Conservation (phyloP, 2,888 invertebrate species). For the Bellardia pandia region DNA sequence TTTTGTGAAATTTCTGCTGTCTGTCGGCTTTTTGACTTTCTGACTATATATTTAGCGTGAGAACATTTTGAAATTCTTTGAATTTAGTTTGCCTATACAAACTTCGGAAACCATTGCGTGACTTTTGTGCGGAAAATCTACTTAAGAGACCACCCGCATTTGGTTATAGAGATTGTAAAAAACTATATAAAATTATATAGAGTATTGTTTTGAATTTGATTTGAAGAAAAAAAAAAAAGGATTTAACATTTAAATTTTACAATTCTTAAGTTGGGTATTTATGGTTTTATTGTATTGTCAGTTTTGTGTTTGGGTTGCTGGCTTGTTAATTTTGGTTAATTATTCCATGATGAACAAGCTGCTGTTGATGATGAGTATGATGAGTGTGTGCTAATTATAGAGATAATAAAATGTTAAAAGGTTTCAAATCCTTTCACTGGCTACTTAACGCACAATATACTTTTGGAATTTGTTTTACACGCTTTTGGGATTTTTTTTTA, state of each 20-base stretch:
- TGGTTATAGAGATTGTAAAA: slow-evolving; percentile 45
- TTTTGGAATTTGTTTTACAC: neutral
- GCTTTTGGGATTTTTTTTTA: neutral
- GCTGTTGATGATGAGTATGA: slow-evolving; percentile 10
- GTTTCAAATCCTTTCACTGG: slow-evolving; percentile 49
- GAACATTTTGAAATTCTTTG: slow-evolving; percentile 64
- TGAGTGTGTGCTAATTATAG: slow-evolving; percentile 36
- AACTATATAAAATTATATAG: slow-evolving; percentile 10
- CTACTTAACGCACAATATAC: slow-evolving; percentile 34
- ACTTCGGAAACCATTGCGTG: slow-evolving; percentile 54
- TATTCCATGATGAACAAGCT: slow-evolving; percentile 21
- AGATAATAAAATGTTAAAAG: slow-evolving; percentile 61
- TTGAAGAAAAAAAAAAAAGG: slow-evolving; percentile 43
- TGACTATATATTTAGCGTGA: slow-evolving; percentile 62
- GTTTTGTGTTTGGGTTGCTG: slow-evolving; percentile 25
- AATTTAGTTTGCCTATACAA: slow-evolving; percentile 17
- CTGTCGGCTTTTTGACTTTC: slow-evolving; percentile 52
- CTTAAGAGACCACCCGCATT: slow-evolving; percentile 72
- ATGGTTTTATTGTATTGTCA: slow-evolving; percentile 62
- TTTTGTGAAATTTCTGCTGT: neutral
- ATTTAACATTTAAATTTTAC: slow-evolving; percentile 61
- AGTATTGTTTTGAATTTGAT: slow-evolving; percentile 11
- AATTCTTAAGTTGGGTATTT: slow-evolving; percentile 31
- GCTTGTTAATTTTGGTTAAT: slow-evolving; percentile 45
- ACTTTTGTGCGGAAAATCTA: slow-evolving; percentile 70